A percentile compares a stretch with the other conserved stretches of the same genome.
Conservation (phyloP, 2,888 invertebrate species). For the Tridacna crocea region DNA sequence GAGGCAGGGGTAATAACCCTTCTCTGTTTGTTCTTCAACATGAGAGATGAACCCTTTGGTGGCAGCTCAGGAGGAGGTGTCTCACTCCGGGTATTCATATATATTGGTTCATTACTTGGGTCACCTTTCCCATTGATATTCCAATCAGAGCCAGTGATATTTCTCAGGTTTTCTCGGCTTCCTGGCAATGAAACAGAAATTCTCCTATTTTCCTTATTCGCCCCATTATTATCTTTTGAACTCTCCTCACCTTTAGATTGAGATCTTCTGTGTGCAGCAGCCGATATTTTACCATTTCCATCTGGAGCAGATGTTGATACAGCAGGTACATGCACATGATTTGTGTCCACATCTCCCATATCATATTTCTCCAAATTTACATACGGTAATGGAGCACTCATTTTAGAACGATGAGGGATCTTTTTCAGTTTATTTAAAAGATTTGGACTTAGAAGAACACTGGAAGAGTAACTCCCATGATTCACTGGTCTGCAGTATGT, state of each 20-base stretch:
- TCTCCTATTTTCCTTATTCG: constrained; percentile 55
- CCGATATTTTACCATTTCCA: constrained; percentile 34
- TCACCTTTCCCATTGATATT: constrained; percentile 28
- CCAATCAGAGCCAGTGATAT: constrained; percentile 55
- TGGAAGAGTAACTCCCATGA: constrained; percentile 41
- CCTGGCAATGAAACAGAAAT: constrained; percentile 54
- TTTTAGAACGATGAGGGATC: constrained; percentile 69
- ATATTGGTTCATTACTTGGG: constrained; percentile 68
- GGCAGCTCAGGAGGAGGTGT: constrained; percentile 77
- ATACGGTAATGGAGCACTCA: constrained; percentile 77
- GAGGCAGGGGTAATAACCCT: constrained; percentile 33
- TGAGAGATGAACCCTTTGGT: constrained; percentile 77
- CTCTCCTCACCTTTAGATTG: constrained; percentile 62
- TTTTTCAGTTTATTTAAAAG: constrained; percentile 72
- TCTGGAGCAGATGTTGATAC: constrained; percentile 56
- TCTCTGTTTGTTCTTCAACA: constrained; percentile 61
- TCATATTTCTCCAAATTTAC: constrained; percentile 78
- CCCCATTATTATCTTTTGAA: constrained; percentile 34
- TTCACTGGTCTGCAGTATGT: constrained; percentile 49
- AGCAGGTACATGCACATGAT: constrained; percentile 71
- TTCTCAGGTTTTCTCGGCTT: constrained; percentile 58
- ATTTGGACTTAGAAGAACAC: constrained; percentile 70
- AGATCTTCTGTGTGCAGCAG: constrained; percentile 24
- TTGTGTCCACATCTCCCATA: constrained; percentile 66
- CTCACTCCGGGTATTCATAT: constrained; percentile 71